phyloP scores from a whole-genome alignment of 1,140 invertebrate genomes.

The Cephus cinctus region DNA sequence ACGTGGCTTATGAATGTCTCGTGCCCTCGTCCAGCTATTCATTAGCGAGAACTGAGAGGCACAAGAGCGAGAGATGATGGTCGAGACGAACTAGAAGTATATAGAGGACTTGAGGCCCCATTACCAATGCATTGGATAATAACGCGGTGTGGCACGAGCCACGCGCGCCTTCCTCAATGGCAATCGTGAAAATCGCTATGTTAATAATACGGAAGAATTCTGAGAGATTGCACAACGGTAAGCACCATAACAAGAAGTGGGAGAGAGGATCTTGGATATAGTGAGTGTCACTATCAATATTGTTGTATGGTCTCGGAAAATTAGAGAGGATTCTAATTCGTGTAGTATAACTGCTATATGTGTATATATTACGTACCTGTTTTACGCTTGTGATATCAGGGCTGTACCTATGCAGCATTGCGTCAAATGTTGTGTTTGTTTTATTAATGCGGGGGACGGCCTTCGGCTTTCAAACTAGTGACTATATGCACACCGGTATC shows the following conservation, averaged over 20 bases:
- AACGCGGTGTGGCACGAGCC: slow-evolving; percentile 23
- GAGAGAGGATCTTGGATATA: neutral
- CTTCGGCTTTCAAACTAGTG: slow-evolving; percentile 35
- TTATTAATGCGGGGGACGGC: slow-evolving; percentile 43
- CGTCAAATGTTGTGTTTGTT: slow-evolving; percentile 48
- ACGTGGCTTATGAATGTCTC: slow-evolving; percentile 24
- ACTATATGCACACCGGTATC: slow-evolving; percentile 18
- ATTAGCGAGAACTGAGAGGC: slow-evolving; percentile 22
- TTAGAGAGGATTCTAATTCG: too few species aligned
- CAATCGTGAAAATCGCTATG: slow-evolving; percentile 9
- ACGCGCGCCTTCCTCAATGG: slow-evolving; percentile 1
- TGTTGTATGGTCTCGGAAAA: too few species aligned
- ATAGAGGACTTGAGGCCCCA: too few species aligned
- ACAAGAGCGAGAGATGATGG: slow-evolving; percentile 12
- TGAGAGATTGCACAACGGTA: slow-evolving; percentile 12
- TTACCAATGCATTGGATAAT: slow-evolving; percentile 36
- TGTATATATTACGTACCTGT: too few species aligned
- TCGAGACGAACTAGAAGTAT: too few species aligned
- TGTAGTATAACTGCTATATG: too few species aligned
- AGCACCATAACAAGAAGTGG: neutral
- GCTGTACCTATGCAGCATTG: slow-evolving; percentile 40
- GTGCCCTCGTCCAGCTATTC: slow-evolving; percentile 22
- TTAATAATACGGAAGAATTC: slow-evolving; percentile 20
- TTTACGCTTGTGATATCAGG: too few species aligned
- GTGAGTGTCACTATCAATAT: too few species aligned